Base-by-base conservation (phyloP, 1,140 invertebrate genomes). In the Solenopsis fugax region DNA sequence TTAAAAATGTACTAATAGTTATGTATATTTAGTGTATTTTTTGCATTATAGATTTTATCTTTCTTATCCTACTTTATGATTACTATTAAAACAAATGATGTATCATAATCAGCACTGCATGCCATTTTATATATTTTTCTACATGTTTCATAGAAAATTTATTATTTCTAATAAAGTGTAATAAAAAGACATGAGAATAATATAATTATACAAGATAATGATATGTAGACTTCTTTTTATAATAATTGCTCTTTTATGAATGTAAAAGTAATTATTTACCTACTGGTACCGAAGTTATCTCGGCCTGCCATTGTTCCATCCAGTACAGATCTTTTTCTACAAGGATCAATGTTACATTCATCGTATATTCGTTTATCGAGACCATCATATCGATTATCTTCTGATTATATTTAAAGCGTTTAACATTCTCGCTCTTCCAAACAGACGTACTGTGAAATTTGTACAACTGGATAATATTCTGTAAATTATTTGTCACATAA, bases 401-500 rank as follows among this genome's bases (percentile, higher is more conserved):
- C 4, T 77, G 71, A 24, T n/a, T 58, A 6, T 72, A 13, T 0
- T 73, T 48, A 18, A 89, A 45, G 0, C 52, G 54, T 24, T 65
- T 73, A 9, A 87, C 12, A 24, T 78, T 52, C 29, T 91, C 65
- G 0, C 60, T 12, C 0, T 41, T 80, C 50, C 78, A 89, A 21
- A 87, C 64, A 3, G 84, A 86, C 24, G 86, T 84, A n/a, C 73
- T 85, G 13, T 82, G 85, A 34, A 91, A 84, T 60, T 91, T 91
- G 73, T 91, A 92, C 13, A 93, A 18, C 60, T 67, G n/a, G 4
- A 92, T 4, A 9, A 34, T 56, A 10, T 92, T 86, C 90, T 92
- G 56, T 4, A 65, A 78, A 90, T 37, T 0, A 54, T 58, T 45
- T 69, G 34, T 34, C 4, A 50, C 2, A 21, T 65, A 71, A 72